Conservation (phyloP, 2,888 invertebrate species). For the Quadriops clusia region DNA sequence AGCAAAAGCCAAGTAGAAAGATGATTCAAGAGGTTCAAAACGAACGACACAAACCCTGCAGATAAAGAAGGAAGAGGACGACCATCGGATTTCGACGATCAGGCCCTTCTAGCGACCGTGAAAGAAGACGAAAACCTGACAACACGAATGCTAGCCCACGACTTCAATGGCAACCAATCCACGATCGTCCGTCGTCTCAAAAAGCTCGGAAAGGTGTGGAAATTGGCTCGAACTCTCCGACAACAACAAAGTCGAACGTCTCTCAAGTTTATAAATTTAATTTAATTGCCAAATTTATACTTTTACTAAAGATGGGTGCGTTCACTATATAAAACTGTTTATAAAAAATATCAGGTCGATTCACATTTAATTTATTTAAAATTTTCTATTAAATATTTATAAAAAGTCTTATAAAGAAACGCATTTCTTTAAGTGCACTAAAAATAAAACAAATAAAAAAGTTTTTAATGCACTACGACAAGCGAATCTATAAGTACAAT, state of each 20-base stretch:
- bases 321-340: no score
- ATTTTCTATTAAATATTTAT: no score
- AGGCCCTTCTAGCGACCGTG: constrained; percentile 9
- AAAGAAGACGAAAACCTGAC: constrained; percentile 11
- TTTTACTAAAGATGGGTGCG: no score
- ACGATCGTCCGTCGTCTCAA: constrained; percentile 10
- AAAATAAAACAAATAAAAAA: no score
- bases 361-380: no score
- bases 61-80: constrained; percentile 7
- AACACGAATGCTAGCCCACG: constrained; percentile 7
- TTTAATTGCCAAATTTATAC: no score
- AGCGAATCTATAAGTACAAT: constrained; percentile 16
- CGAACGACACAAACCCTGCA: not conserved
- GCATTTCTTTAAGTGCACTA: no score
- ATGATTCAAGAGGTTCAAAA: not conserved
- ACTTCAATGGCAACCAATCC: constrained; percentile 8
- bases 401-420: no score
- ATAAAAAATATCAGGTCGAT: no score
- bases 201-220: constrained; percentile 11
- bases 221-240: constrained; percentile 5
- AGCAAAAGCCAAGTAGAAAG: constrained; percentile 5
- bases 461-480: constrained; percentile 16
- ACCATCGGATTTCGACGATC: constrained; percentile 4
- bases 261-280: no score
- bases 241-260: no score